A percentile compares a stretch with the other conserved stretches of the same genome.
phyloP scores from a whole-genome alignment of 2,888 invertebrate genomes.

The Apodemia zela region DNA sequence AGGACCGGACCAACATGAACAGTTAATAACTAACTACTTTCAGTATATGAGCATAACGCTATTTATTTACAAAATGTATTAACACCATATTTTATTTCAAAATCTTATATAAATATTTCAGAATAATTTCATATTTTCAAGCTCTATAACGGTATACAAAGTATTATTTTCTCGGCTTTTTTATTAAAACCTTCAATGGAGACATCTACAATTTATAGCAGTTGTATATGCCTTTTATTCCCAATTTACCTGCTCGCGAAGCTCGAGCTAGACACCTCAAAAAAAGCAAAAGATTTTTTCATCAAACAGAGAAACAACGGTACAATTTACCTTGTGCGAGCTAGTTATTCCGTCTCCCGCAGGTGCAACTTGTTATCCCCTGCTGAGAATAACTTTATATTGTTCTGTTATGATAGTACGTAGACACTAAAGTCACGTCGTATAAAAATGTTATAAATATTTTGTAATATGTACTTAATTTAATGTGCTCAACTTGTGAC shows the following conservation, averaged over 20 bases:
- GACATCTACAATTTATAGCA: background rate
- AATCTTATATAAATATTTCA: no score
- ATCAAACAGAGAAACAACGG: constrained; percentile 67
- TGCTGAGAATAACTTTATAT: constrained; percentile 12
- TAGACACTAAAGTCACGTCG: background rate
- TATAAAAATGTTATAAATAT: constrained; percentile 1
- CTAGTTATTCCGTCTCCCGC: constrained; percentile 55
- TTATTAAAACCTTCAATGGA: background rate
- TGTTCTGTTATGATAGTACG: background rate
- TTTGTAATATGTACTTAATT: background rate
- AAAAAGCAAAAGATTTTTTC: constrained; percentile 31
- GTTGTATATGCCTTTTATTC: constrained; percentile 52
- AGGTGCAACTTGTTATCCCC: constrained; percentile 72
- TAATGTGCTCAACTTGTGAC: background rate
- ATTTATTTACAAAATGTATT: no score
- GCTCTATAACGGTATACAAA: background rate
- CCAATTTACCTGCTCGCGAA: constrained; percentile 66
- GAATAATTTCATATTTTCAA: no score
- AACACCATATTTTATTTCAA: no score
- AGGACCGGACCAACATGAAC: no score
- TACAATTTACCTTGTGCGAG: constrained; percentile 61
- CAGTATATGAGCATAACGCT: no score
- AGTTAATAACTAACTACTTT: no score
- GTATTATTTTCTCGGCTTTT: background rate
- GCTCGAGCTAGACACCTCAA: constrained; percentile 63